These are phyloP conservation scores for Polymixis flavicincta DNA, from an alignment of 2,888 invertebrate genomes.

Conservation along the genomic window DNA sequence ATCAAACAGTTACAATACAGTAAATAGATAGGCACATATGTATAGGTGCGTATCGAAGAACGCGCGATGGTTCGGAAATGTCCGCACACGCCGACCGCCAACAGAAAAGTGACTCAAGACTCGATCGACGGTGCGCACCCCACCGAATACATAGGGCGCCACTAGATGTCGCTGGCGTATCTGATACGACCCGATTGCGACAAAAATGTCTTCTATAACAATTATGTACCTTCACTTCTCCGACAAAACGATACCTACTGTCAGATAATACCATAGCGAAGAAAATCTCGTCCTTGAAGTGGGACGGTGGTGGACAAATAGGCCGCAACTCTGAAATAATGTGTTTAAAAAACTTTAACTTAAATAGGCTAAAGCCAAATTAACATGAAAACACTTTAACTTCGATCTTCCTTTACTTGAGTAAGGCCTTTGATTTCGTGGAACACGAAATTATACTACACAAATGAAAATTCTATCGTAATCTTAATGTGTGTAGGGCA, in stretches of 20 bases:
- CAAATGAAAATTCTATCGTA: background rate
- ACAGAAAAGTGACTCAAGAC: no score
- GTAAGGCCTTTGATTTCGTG: conserved; percentile 15
- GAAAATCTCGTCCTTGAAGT: conserved; percentile 56
- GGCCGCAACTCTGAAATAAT: conserved; percentile 62
- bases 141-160: no score
- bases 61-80: no score
- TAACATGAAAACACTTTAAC: background rate
- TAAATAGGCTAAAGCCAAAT: background rate
- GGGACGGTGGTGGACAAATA: conserved; percentile 72
- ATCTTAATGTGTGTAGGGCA: no score
- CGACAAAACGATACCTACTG: conserved; percentile 49
- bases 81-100: no score
- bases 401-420: background rate
- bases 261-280: conserved; percentile 65
- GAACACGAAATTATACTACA: background rate
- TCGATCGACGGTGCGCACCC: no score
- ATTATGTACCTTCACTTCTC: background rate
- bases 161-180: no score
- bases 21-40: no score
- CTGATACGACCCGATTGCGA: no score
- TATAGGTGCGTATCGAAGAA: no score
- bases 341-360: background rate
- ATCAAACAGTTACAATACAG: no score
- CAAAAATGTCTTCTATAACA: background rate